phyloP scores from a whole-genome alignment of 2,888 invertebrate genomes.

The Ochlodes sylvanus region DNA sequence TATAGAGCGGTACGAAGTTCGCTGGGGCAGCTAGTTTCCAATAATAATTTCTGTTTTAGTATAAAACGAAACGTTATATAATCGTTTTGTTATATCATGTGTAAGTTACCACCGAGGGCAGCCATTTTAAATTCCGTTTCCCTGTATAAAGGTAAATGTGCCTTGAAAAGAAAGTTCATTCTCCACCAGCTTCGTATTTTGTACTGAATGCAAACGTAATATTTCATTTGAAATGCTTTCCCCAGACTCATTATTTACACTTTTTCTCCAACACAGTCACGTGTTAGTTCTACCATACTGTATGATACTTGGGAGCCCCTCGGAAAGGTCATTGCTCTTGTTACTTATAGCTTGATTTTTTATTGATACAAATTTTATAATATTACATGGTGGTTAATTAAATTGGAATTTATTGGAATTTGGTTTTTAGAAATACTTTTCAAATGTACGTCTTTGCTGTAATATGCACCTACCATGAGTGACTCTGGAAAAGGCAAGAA shows the following conservation, averaged over 20 bases:
- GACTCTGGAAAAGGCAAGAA: no score
- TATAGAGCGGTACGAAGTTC: no score
- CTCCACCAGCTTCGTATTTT: not conserved
- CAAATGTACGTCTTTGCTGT: no score
- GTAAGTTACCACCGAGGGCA: not conserved
- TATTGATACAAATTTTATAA: not conserved
- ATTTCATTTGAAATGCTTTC: constrained; percentile 25
- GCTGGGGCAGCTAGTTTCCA: no score
- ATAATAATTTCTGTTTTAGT: no score
- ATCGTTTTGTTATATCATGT: not conserved
- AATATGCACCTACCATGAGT: no score
- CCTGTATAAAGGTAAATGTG: constrained; percentile 10
- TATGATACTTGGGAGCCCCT: constrained; percentile 17
- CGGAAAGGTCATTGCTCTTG: constrained; percentile 13
- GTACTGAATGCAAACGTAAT: constrained; percentile 24
- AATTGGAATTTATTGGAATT: no score
- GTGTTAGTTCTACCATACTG: constrained; percentile 14
- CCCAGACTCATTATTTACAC: constrained; percentile 34
- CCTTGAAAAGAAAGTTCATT: constrained; percentile 19
- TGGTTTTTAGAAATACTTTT: no score
- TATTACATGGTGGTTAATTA: not conserved
- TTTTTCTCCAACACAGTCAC: constrained; percentile 24
- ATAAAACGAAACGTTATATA: not conserved
- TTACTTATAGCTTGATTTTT: not conserved
- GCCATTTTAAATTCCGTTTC: constrained; percentile 13